A percentile compares a stretch with the other conserved stretches of the same genome.
These are phyloP conservation scores for Arge pagana DNA, from an alignment of 2,888 invertebrate species.

Conservation along the genomic window DNA sequence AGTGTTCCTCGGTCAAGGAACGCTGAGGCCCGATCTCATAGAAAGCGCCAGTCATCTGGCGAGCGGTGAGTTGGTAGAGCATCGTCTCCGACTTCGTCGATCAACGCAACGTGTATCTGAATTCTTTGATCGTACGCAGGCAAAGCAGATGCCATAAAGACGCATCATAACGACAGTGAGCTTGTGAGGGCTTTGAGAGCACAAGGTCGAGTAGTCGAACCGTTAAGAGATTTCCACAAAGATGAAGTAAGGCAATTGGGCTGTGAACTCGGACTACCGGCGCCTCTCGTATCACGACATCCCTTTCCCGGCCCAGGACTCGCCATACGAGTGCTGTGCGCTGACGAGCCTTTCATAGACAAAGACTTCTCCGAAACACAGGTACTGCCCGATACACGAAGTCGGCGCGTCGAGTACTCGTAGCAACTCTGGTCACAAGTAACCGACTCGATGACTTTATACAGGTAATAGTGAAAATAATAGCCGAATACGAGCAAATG, in stretches of 20 bases:
- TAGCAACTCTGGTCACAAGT: no score
- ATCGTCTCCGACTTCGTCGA: not conserved
- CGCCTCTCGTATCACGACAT: slow-evolving; percentile 88
- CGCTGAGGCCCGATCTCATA: slow-evolving; percentile 95
- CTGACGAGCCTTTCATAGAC: slow-evolving; percentile 93
- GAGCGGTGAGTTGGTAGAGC: slow-evolving; percentile 61
- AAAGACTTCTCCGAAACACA: slow-evolving; percentile 95
- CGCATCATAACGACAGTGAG: slow-evolving; percentile 99
- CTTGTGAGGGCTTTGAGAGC: slow-evolving; percentile 76
- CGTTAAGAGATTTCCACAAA: slow-evolving; percentile 98
- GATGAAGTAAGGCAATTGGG: slow-evolving; percentile 93
- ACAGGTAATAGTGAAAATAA: slow-evolving; percentile 88
- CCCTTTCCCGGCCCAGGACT: slow-evolving; percentile 99
- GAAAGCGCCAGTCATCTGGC: slow-evolving; percentile 92
- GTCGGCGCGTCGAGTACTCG: no score
- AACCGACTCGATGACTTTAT: no score
- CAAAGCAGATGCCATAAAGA: slow-evolving; percentile 96
- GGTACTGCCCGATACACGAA: no score
- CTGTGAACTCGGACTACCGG: slow-evolving; percentile 84
- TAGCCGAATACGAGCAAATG: slow-evolving; percentile 92
- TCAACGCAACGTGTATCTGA: no score
- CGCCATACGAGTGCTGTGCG: slow-evolving; percentile 94
- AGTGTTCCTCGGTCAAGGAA: slow-evolving; percentile 92
- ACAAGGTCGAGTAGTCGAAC: slow-evolving; percentile 91
- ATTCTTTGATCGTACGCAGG: slow-evolving; percentile 38